phyloP scores from a whole-genome alignment of 2,888 invertebrate species.

The Dugesia japonica region DNA sequence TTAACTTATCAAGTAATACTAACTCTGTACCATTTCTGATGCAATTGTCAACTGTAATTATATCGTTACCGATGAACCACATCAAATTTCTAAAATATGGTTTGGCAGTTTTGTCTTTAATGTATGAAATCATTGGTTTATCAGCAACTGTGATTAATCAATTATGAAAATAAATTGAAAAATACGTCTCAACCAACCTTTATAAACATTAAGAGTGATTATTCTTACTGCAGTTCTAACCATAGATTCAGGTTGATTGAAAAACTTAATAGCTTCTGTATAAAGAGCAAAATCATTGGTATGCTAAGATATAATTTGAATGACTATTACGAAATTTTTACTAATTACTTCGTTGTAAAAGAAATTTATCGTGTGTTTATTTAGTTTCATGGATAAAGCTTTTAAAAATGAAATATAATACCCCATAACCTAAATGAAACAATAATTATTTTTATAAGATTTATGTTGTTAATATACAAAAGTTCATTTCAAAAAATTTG shows the following conservation, averaged over 20 bases:
- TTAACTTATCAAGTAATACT: neutral
- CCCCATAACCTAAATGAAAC: conserved; percentile 68
- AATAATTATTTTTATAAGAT: no score
- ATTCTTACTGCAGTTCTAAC: conserved; percentile 94
- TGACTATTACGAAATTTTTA: conserved; percentile 27
- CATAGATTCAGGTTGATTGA: conserved; percentile 96
- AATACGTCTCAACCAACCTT: conserved; percentile 42
- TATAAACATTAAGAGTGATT: conserved; percentile 83
- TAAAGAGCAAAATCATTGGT: conserved; percentile 97
- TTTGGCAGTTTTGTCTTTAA: conserved; percentile 82
- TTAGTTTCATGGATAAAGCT: conserved; percentile 85
- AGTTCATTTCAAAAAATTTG: no score
- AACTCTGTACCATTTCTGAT: conserved; percentile 60
- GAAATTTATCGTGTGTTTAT: conserved; percentile 94
- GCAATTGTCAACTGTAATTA: conserved; percentile 79
- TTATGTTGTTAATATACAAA: no score
- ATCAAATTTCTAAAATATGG: conserved; percentile 95
- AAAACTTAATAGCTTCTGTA: conserved; percentile 96
- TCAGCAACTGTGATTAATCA: conserved; percentile 59
- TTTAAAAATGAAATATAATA: conserved; percentile 98
- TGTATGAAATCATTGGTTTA: conserved; percentile 76
- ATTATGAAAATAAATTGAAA: neutral
- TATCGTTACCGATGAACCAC: conserved; percentile 95
- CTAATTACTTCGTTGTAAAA: conserved; percentile 77
- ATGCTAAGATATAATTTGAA: conserved; percentile 39